Base-by-base conservation (phyloP, 2,888 invertebrate genomes). In the Blera fallax region DNA sequence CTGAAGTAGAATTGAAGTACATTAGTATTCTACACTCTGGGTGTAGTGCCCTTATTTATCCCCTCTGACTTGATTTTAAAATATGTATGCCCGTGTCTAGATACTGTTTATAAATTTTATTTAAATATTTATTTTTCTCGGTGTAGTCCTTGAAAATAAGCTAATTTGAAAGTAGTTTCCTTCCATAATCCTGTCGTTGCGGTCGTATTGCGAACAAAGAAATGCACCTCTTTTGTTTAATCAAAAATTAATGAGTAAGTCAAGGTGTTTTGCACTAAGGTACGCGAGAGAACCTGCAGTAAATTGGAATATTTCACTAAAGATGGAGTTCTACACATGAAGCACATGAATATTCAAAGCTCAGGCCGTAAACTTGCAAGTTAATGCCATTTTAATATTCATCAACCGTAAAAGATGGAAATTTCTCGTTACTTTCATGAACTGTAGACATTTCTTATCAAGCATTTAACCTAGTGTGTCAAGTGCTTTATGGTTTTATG, bases 381-480 rank as follows among this genome's bases (percentile, higher is more conserved):
- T 64, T 54, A 54, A 74, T 64, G 50, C 40, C 64, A 62, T 64
- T 64, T 74, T 74, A 64, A 62, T 64, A 74, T 74, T 74, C 64
- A 74, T 64, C 64, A 45, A 16, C 74, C 74, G 74, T 74, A 54
- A 74, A 74, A 64, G 73, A 64, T 54, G 29, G 43, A 45, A 62
- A 64, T 74, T 64, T 54, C 64, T 54, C 24, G 43, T 64, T 74
- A 64, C 54, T 74, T 62, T 43, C 64, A 52, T 62, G 64, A 62
- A 73, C 73, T 73, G 73, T 73, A 73, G 60, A 54, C 64, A 64
- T 74, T 74, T 64, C 54, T 52, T 34, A 62, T 74, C 24, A 56
- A 21, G 18, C 56, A 69, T 56, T 54, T 56, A 64, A n/a, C 43
- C 52, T 74, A 74, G 74, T 64, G 54, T 74, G 64, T 74, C 74